Conservation (phyloP, 2,113 vertebrate species). For the Ceratotherium simum region DNA sequence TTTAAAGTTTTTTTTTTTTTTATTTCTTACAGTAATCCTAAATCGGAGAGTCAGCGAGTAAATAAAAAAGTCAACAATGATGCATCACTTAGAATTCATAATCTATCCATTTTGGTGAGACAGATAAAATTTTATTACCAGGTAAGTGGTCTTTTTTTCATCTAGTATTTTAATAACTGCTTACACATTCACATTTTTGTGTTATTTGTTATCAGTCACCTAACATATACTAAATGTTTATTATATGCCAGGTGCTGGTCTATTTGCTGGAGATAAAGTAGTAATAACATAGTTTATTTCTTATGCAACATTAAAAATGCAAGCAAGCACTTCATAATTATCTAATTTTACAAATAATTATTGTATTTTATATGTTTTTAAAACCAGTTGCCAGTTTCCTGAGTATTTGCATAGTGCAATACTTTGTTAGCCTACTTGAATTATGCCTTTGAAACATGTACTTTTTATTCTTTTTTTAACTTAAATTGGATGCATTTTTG, state of each 20-base stretch:
- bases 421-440: slow-evolving; percentile 14
- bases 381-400: background rate
- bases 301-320: slow-evolving; percentile 4
- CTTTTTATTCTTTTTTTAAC: background rate
- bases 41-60: slow-evolving; percentile 94
- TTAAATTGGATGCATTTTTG: background rate
- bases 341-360: slow-evolving; percentile 26
- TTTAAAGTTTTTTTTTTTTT: slow-evolving; percentile 35
- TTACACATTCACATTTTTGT: slow-evolving; percentile 8
- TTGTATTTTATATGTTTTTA: slow-evolving; percentile 10
- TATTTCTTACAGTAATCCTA: slow-evolving; percentile 92
- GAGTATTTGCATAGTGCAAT: background rate
- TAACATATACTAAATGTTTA: slow-evolving; percentile 1
- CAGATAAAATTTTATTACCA: slow-evolving; percentile 98
- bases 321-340: slow-evolving; percentile 39
- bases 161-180: slow-evolving; percentile 35
- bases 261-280: background rate
- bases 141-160: slow-evolving; percentile 87
- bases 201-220: slow-evolving; percentile 7
- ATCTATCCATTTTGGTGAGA: slow-evolving; percentile 95
- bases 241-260: background rate
- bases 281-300: background rate
- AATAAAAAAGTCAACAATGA: slow-evolving; percentile 99
- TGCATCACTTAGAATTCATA: slow-evolving; percentile 95
- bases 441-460: slow-evolving; percentile 4